These are phyloP conservation scores for Cuniculus paca DNA, from an alignment of 2,797 vertebrate genomes.

Conservation along the genomic window DNA sequence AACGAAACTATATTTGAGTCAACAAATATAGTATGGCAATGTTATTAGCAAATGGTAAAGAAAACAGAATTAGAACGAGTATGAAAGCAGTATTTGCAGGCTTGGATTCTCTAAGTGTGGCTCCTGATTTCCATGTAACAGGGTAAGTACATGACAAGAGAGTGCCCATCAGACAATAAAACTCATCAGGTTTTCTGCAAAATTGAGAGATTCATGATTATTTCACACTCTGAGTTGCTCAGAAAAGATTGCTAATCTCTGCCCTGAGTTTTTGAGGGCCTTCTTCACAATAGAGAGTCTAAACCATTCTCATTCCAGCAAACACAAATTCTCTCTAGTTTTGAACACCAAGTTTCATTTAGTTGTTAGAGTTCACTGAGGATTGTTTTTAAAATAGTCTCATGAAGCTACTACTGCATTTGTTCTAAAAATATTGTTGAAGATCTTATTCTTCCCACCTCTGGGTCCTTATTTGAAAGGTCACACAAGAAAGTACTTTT, in stretches of 20 bases:
- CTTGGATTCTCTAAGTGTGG: not conserved
- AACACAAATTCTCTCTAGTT: not conserved
- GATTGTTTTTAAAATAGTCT: not conserved
- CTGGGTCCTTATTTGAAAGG: not conserved
- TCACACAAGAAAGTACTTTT: not conserved
- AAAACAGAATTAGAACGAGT: constrained; percentile 30
- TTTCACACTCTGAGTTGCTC: not conserved
- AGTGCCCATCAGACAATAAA: not conserved
- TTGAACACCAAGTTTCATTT: constrained; percentile 15
- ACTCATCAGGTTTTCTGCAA: constrained; percentile 28
- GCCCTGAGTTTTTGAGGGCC: not conserved
- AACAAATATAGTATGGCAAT: not conserved
- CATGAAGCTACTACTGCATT: not conserved
- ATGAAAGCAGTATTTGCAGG: constrained; percentile 6
- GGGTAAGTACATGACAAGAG: not conserved
- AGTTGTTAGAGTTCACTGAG: not conserved
- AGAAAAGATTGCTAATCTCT: constrained; percentile 3
- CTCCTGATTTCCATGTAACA: not conserved
- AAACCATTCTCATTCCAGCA: not conserved
- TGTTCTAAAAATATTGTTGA: not conserved
- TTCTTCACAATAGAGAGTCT: not conserved
- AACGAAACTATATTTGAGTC: constrained; percentile 7
- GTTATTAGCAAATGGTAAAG: not conserved
- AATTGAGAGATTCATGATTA: constrained; percentile 29
- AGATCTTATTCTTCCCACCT: not conserved